Evolutionary conservation across 2,113 vertebrate genomes (phyloP).

Genomic region (Psittacula cyanocephala): DNA sequence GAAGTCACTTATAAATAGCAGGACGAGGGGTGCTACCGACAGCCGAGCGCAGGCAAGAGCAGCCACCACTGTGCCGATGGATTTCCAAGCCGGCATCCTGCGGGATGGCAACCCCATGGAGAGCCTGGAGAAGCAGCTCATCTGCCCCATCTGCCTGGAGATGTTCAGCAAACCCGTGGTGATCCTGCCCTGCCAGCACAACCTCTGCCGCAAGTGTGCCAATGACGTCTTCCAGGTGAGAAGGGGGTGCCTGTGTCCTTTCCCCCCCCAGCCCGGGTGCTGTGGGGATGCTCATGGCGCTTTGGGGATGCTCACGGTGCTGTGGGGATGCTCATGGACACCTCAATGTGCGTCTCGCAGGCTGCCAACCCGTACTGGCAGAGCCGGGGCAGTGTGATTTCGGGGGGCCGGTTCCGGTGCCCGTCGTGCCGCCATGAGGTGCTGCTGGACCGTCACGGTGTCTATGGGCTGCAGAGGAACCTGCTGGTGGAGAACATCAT

Average conservation of each 20-base stretch:
- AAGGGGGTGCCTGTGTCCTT: rapidly evolving
- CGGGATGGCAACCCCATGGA: conserved; percentile 84
- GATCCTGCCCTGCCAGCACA: conserved; percentile 97
- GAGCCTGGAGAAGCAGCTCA: conserved; percentile 94
- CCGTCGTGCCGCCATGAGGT: conserved; percentile 96
- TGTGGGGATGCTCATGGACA: background rate
- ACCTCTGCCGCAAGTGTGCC: conserved; percentile 94
- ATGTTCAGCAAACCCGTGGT: conserved; percentile 98
- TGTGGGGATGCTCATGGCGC: background rate
- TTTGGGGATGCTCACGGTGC: background rate
- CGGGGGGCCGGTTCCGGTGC: conserved; percentile 88
- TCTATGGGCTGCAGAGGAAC: conserved; percentile 94
- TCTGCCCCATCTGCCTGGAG: conserved; percentile 97
- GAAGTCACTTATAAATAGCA: conserved; percentile 73
- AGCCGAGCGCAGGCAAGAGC: background rate
- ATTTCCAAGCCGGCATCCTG: conserved; percentile 77
- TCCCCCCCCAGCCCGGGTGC: rapidly evolving
- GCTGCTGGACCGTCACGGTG: conserved; percentile 93
- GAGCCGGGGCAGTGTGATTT: conserved; percentile 65
- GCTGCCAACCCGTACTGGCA: conserved; percentile 81
- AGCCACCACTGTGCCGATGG: conserved; percentile 27
- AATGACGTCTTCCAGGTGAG: conserved; percentile 90
- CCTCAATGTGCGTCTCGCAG: background rate
- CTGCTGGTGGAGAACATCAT: conserved; percentile 97
- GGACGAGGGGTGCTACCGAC: background rate